Evolutionary conservation across 2,888 invertebrate genomes (phyloP).

Genomic region (Coenonympha arcania): DNA sequence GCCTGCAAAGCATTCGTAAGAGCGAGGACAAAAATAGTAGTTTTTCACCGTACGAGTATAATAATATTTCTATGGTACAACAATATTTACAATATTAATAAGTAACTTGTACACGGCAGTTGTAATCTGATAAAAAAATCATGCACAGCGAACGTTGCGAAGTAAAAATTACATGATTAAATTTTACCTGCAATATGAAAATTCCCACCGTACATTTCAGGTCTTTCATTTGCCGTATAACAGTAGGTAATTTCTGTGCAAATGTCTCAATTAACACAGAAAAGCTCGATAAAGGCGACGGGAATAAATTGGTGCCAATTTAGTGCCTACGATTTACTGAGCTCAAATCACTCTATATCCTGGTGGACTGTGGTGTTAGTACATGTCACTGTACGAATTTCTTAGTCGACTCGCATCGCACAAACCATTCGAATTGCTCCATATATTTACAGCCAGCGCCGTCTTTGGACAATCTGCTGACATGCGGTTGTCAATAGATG

Average conservation of each 20-base stretch:
- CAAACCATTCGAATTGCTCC: too few relatives aligned
- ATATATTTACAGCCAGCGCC: too few relatives aligned
- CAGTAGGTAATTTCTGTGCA: slow-evolving; percentile 52
- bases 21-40: background rate
- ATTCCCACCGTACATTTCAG: slow-evolving; percentile 22
- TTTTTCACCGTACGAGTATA: too few relatives aligned
- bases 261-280: slow-evolving; percentile 62
- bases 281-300: slow-evolving; percentile 56
- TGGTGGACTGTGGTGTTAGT: too few relatives aligned
- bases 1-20: too few relatives aligned
- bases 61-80: background rate
- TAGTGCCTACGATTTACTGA: slow-evolving; percentile 49
- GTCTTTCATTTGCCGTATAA: slow-evolving; percentile 33
- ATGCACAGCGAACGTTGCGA: slow-evolving; percentile 31
- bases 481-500: too few relatives aligned
- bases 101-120: background rate
- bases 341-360: slow-evolving; percentile 34
- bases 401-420: too few relatives aligned
- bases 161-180: slow-evolving; percentile 18
- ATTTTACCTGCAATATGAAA: slow-evolving; percentile 10
- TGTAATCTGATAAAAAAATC: slow-evolving; percentile 24
- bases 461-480: too few relatives aligned
- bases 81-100: background rate
- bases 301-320: slow-evolving; percentile 55
- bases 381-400: too few relatives aligned